A percentile compares a stretch with the other conserved stretches of the same genome.
Evolutionary conservation across 2,113 vertebrate genomes (phyloP).

Genomic region (Hucho hucho): DNA sequence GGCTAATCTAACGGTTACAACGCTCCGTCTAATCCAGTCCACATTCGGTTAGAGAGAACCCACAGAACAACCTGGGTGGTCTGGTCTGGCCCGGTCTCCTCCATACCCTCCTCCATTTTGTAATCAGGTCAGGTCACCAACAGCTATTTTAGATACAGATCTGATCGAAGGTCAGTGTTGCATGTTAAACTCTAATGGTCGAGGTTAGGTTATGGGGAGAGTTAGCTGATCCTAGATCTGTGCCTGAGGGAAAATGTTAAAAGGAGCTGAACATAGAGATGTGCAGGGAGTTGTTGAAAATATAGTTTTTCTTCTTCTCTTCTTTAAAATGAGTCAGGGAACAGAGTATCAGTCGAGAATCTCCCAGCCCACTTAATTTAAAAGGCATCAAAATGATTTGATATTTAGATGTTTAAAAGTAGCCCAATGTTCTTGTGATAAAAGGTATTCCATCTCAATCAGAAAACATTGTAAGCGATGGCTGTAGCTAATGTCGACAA

Average conservation of each 20-base stretch:
- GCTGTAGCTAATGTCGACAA: constrained; percentile 62
- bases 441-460: constrained; percentile 63
- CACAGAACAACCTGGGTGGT: constrained; percentile 49
- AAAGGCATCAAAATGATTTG: constrained; percentile 56
- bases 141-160: not conserved
- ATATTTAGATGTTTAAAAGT: constrained; percentile 37
- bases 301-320: constrained; percentile 6
- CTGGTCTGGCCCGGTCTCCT: constrained; percentile 34
- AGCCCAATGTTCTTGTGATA: constrained; percentile 37
- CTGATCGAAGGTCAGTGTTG: not conserved
- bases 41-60: constrained; percentile 47
- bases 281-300: too few relatives aligned
- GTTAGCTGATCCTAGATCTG: not conserved
- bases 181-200: not conserved
- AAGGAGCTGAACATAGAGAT: too few relatives aligned
- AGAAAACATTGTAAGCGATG: constrained; percentile 44
- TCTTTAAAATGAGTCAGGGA: constrained; percentile 55
- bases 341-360: constrained; percentile 64
- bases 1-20: constrained; percentile 36
- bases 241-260: not conserved
- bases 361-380: constrained; percentile 54
- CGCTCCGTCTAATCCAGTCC: constrained; percentile 47
- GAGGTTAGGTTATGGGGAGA: not conserved
- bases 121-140: constrained; percentile 64
- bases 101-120: constrained; percentile 46